Base-by-base conservation (phyloP, 2,113 vertebrate species). In the Xerus inauris region DNA sequence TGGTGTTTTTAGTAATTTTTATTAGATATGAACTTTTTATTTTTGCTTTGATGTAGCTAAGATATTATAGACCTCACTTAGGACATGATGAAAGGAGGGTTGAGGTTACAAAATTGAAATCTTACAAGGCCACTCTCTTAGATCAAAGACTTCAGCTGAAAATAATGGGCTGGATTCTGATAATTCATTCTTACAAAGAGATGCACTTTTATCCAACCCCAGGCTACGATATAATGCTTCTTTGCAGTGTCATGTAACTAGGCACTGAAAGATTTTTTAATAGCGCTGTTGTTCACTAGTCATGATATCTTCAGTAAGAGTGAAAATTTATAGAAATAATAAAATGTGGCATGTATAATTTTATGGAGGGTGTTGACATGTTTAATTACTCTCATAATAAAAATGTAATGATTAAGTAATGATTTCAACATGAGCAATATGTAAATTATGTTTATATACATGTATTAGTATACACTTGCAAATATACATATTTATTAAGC, bases 91-190 rank as follows among this genome's bases (percentile, higher is more conserved):
- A 98, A 98, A 98, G 97, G 95, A 97, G 97, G 91, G 96, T 87
- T 97, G 96, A 30, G 76, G 93, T 96, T 97, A 96, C 81, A 98
- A 98, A 98, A 98, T 13, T 97, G 76, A 97, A 98, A 97, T 97
- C 85, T 97, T 89, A 91, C 64, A 96, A 97, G 96, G 82, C 87
- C 87, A 96, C 94, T 96, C 30, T 89, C 57, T 92, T 96, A 93
- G 97, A 98, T 97, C 98, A 98, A 98, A 98, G 95, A 94, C 67
- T 97, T 94, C 71, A 97, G 95, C 96, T 96, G 96, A 97, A 98
- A 97, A 97, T 97, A 98, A 97, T 91, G 32, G 91, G 30, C 90
- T 73, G 73, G 13, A 14, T 96, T 94, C 77, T 86, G 93, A 96
- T 97, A 98, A 97, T 97, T 97, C 72, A 84, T 62, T 96, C 79